A percentile compares a stretch with the other conserved stretches of the same genome.
These are phyloP conservation scores for Karalla daura DNA, from an alignment of 2,797 vertebrate genomes.

Conservation along the genomic window DNA sequence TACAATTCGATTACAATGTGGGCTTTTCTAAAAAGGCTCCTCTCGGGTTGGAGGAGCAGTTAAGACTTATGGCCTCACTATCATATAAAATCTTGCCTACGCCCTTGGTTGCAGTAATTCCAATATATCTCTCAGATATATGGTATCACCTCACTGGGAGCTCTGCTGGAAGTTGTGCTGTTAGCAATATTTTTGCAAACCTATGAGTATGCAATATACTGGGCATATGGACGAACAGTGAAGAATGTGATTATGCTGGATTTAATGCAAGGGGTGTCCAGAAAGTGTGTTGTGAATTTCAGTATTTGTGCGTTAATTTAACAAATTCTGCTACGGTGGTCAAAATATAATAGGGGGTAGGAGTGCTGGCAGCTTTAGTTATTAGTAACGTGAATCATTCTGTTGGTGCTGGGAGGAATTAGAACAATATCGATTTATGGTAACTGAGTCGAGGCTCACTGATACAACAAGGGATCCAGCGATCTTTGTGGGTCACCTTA, in stretches of 20 bases:
- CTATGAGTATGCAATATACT: not conserved
- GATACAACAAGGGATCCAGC: constrained; percentile 44
- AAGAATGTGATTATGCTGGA: not conserved
- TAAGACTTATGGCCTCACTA: not conserved
- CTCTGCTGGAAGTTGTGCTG: not conserved
- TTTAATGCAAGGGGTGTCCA: not conserved
- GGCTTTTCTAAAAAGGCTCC: not conserved
- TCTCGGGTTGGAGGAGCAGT: not conserved
- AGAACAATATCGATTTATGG: constrained; percentile 42
- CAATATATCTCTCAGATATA: not conserved
- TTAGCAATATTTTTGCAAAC: not conserved
- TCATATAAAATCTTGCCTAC: not conserved
- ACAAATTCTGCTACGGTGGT: not conserved
- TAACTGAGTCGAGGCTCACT: constrained; percentile 40
- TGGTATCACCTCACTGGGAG: not conserved
- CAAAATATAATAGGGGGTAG: not conserved
- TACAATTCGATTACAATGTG: not conserved
- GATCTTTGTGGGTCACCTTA: constrained; percentile 62
- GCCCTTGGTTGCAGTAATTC: not conserved
- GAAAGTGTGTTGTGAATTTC: constrained; percentile 8
- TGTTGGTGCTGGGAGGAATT: constrained; percentile 30
- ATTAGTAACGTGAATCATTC: constrained; percentile 27
- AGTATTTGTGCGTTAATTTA: not conserved
- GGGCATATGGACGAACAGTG: not conserved
- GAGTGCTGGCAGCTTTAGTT: constrained; percentile 24